phyloP scores from a whole-genome alignment of 2,888 invertebrate genomes.

The Thereva unica region DNA sequence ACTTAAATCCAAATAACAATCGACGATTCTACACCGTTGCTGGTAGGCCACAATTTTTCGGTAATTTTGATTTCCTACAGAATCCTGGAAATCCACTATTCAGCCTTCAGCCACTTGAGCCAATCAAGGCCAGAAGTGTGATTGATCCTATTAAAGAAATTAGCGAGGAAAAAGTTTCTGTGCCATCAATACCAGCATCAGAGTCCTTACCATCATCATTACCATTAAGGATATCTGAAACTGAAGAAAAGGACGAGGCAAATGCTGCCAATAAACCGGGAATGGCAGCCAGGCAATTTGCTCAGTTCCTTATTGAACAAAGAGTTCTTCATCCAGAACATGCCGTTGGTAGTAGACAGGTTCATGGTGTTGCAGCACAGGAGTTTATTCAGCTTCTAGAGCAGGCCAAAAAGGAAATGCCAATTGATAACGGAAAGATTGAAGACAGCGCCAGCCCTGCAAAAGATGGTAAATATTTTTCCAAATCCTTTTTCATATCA shows the following conservation, averaged over 20 bases:
- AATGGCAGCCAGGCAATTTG: constrained; percentile 14
- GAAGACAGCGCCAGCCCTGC: not conserved
- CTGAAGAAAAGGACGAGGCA: not conserved
- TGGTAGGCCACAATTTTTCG: constrained; percentile 59
- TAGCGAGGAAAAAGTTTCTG: not conserved
- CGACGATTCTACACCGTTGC: constrained; percentile 61
- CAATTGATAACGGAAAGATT: not conserved
- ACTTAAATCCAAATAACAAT: not conserved
- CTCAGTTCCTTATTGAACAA: constrained; percentile 18
- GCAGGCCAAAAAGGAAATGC: constrained; percentile 6
- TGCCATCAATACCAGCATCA: not conserved
- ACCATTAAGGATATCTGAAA: constrained; percentile 7
- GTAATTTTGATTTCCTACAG: constrained; percentile 46
- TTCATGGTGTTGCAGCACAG: constrained; percentile 10
- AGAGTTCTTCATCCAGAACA: constrained; percentile 23
- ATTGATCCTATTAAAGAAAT: constrained; percentile 28
- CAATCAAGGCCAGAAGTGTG: constrained; percentile 43
- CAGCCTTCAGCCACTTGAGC: constrained; percentile 44
- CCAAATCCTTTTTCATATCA: not conserved
- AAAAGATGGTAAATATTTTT: constrained; percentile 4
- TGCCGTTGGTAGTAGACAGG: not conserved
- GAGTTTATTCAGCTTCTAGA: constrained; percentile 49
- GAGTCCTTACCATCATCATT: not conserved
- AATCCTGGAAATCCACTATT: constrained; percentile 44
- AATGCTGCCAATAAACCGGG: constrained; percentile 4